A percentile compares a stretch with the other conserved stretches of the same genome.
phyloP scores from a whole-genome alignment of 2,888 invertebrate species.

The Patella depressa region DNA sequence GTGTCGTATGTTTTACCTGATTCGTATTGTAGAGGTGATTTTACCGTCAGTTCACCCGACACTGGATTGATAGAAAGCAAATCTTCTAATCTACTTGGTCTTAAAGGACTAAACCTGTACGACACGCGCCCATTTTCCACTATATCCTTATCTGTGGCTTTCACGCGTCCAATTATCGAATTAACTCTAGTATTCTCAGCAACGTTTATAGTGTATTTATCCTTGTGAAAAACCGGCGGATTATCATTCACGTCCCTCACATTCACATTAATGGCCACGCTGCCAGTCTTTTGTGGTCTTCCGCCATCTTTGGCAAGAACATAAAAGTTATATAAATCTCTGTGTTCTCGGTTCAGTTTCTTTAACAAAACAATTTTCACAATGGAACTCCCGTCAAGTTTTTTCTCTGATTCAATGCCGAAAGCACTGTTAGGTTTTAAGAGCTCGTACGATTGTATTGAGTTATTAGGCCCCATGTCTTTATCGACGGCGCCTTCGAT shows the following conservation, averaged over 20 bases:
- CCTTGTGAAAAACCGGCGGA: constrained; percentile 34
- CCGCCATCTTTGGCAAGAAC: constrained; percentile 38
- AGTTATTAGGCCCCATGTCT: constrained; percentile 29
- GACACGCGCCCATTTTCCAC: constrained; percentile 79
- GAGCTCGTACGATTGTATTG: constrained; percentile 21
- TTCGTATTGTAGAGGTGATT: constrained; percentile 32
- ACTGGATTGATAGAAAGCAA: constrained; percentile 37
- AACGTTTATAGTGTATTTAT: constrained; percentile 33
- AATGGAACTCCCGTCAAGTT: constrained; percentile 36
- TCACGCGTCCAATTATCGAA: constrained; percentile 72
- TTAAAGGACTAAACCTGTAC: constrained; percentile 64
- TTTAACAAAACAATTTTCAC: constrained; percentile 31
- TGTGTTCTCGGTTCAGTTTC: constrained; percentile 34
- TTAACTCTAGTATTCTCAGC: constrained; percentile 32
- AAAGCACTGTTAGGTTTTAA: constrained; percentile 29
- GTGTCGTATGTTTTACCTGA: constrained; percentile 34
- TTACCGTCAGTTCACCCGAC: constrained; percentile 42
- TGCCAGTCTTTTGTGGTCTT: constrained; percentile 26
- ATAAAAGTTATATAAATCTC: constrained; percentile 28
- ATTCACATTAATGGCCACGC: constrained; percentile 30
- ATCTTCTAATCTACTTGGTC: constrained; percentile 24
- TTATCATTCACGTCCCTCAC: constrained; percentile 44
- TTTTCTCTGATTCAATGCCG: constrained; percentile 29
- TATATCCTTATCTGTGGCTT: constrained; percentile 86
- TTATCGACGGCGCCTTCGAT: constrained; percentile 37